These are phyloP conservation scores for Thera obeliscata DNA, from an alignment of 2,888 invertebrate genomes.

Conservation along the genomic window DNA sequence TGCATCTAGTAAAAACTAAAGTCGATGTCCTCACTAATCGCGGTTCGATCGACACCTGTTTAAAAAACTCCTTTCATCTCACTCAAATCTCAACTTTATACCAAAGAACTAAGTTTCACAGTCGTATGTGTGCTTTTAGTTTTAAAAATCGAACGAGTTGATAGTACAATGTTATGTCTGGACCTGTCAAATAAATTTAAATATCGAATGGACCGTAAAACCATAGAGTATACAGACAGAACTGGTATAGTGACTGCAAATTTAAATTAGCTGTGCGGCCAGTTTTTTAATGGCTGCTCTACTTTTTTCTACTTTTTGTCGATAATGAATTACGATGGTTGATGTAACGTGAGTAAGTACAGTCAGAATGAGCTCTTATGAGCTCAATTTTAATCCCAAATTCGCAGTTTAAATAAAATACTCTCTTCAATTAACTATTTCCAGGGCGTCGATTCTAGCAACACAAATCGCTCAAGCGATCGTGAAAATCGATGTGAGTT, in stretches of 20 bases:
- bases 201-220: slow-evolving; percentile 15
- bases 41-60: slow-evolving; percentile 41
- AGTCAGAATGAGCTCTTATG: not conserved
- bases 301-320: slow-evolving; percentile 37
- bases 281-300: slow-evolving; percentile 39
- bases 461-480: too few relatives aligned
- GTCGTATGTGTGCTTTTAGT: not conserved
- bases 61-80: not conserved
- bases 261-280: slow-evolving; percentile 40
- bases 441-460: too few relatives aligned
- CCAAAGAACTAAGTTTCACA: not conserved
- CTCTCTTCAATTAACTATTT: too few relatives aligned
- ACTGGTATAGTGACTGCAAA: slow-evolving; percentile 34
- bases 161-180: slow-evolving; percentile 6
- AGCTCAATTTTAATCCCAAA: not conserved
- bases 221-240: slow-evolving; percentile 7
- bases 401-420: not conserved
- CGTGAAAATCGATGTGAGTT: too few relatives aligned
- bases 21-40: slow-evolving; percentile 56
- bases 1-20: slow-evolving; percentile 37
- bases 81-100: not conserved
- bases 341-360: slow-evolving; percentile 23
- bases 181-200: slow-evolving; percentile 24
- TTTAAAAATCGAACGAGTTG: slow-evolving; percentile 16
- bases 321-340: slow-evolving; percentile 45